A percentile compares a stretch with the other conserved stretches of the same genome.
These are phyloP conservation scores for Coryphaenoides rupestris DNA, from an alignment of 2,113 vertebrate genomes.

Conservation along the genomic window DNA sequence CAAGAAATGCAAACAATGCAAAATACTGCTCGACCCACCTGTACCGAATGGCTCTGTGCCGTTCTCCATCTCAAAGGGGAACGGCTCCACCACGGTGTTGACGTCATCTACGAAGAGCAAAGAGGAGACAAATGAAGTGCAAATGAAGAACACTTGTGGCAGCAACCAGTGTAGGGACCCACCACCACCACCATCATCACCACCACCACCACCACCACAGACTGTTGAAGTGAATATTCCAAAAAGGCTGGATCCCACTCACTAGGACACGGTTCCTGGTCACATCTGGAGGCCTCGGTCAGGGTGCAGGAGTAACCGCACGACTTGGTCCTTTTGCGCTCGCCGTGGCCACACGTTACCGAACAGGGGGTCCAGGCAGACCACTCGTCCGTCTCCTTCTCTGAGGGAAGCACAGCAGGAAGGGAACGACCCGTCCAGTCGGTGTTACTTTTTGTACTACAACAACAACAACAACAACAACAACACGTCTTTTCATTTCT, in stretches of 20 bases:
- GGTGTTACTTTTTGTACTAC: too few relatives aligned
- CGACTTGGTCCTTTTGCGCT: constrained; percentile 81
- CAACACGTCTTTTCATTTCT: too few relatives aligned
- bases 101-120: constrained; percentile 56
- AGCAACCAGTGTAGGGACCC: neutral
- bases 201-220: neutral
- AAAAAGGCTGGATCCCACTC: constrained; percentile 21
- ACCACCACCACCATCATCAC: neutral
- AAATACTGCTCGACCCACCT: constrained; percentile 67
- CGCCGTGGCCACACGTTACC: constrained; percentile 79
- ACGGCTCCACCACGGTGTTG: constrained; percentile 66
- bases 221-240: neutral
- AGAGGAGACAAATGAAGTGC: neutral
- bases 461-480: too few relatives aligned
- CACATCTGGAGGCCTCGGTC: constrained; percentile 79
- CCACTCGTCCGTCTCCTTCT: constrained; percentile 86
- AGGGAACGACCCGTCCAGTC: too few relatives aligned
- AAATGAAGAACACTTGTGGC: neutral
- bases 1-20: neutral
- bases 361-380: constrained; percentile 87
- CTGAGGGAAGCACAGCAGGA: constrained; percentile 38
- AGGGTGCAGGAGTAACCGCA: constrained; percentile 85
- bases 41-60: constrained; percentile 78
- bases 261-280: constrained; percentile 81
- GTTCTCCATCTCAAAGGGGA: constrained; percentile 76